Base-by-base conservation (phyloP, 92 coral and sea anemone species). In the Pocillopora grandis region DNA sequence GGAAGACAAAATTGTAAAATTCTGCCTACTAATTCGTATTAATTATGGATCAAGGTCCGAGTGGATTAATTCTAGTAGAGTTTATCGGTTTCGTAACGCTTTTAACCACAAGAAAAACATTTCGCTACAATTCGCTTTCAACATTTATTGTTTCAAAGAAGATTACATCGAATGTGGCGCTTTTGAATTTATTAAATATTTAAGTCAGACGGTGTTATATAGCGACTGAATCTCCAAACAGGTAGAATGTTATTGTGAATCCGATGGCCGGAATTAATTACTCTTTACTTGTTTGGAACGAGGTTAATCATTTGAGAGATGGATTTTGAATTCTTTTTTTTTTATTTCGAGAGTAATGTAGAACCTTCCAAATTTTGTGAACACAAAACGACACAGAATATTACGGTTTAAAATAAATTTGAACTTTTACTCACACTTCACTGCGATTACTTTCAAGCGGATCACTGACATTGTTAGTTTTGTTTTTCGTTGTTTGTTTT, bases 41-140 rank as follows among this genome's bases (percentile, higher is more conserved):
- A 79, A 79, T 79, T 79, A 79, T 66, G 23, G 56, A 27, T 27
- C 31, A 27, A 79, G 21, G 59, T 62, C 49, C 19, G 49, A 56
- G 37, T 79, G 65, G 31, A 1, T 27, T 27, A 52, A 79, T 66
- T 55, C 10, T 42, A 31, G 73, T 33, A 80, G 5, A 73, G 10
- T 79, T 79, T 66, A 49, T 55, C 62, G 23, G 31, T 17, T 27
- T 66, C 13, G 9, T 23, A 49, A 79, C 65, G 33, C 37, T 42
- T 52, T 65, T 21, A 52, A 23, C 15, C 15, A 52, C 16, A 16
- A 16, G 81, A 62, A 58, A 62, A 35, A 20, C 58, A 9, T n/a
- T 62, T 62, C 33, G 57, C 2, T 10, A 48, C n/a, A 63, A 66
- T 79, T 79, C 83, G 55, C 35, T 66, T 66, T 55, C 75, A 52